phyloP scores from a whole-genome alignment of 2,113 vertebrate genomes.

The Copsychus sechellarum region DNA sequence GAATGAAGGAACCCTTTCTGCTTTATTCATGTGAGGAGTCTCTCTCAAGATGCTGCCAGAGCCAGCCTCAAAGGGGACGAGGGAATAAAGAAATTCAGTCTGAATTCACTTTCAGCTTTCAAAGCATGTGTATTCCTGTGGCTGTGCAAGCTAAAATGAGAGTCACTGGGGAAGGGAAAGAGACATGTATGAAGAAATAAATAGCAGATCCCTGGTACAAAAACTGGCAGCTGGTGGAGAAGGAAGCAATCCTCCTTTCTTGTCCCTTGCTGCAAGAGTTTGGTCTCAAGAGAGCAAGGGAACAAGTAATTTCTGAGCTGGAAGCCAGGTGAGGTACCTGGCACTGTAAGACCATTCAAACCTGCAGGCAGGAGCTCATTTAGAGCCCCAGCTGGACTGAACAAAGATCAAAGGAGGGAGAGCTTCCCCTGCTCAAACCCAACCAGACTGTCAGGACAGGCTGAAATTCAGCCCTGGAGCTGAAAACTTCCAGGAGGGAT shows the following conservation, averaged over 20 bases:
- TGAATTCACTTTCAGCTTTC: neutral
- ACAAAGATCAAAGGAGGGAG: neutral
- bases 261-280: neutral
- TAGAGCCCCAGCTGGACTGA: neutral
- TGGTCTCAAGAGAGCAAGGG: neutral
- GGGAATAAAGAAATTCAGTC: neutral
- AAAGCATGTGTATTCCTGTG: neutral
- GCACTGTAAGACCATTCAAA: neutral
- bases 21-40: neutral
- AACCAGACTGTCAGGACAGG: neutral
- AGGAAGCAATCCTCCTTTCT: neutral
- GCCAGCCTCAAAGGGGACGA: neutral
- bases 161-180: neutral
- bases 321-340: neutral
- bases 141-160: neutral
- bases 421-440: neutral
- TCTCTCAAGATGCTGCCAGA: neutral
- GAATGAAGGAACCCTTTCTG: neutral
- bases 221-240: neutral
- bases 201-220: neutral
- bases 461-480: neutral
- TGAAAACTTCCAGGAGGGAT: neutral
- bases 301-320: neutral
- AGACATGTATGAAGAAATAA: neutral
- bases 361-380: neutral